Evolutionary conservation across 2,888 invertebrate species (phyloP).

Genomic region (Alloscopus bannaensis): DNA sequence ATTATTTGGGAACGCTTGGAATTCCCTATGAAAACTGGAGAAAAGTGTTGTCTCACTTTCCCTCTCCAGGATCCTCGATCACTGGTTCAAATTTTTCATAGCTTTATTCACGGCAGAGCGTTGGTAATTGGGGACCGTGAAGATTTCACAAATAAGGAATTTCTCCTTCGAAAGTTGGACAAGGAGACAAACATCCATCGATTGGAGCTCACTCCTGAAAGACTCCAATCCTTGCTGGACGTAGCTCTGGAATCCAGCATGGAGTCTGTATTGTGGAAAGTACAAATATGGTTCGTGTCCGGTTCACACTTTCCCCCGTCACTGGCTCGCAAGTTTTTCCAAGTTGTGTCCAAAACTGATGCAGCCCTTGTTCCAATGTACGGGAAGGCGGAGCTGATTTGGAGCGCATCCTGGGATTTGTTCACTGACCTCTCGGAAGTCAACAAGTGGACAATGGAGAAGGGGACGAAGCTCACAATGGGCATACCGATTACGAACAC

Average conservation of each 20-base stretch:
- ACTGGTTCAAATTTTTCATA: slow-evolving; percentile 42
- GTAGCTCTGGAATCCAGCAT: slow-evolving; percentile 15
- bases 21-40: slow-evolving; percentile 39
- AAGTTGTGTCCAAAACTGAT: neutral
- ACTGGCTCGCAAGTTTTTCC: slow-evolving; percentile 35
- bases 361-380: slow-evolving; percentile 26
- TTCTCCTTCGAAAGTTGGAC: slow-evolving; percentile 21
- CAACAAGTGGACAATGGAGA: slow-evolving; percentile 8
- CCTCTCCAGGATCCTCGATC: slow-evolving; percentile 52
- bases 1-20: slow-evolving; percentile 54
- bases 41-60: slow-evolving; percentile 50
- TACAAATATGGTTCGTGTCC: slow-evolving; percentile 32
- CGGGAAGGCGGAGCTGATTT: slow-evolving; percentile 29
- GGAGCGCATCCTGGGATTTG: slow-evolving; percentile 33
- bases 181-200: slow-evolving; percentile 7
- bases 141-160: slow-evolving; percentile 14
- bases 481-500: slow-evolving; percentile 24
- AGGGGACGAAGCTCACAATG: neutral
- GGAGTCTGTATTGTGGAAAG: neutral
- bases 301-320: neutral
- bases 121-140: slow-evolving; percentile 31
- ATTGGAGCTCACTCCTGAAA: slow-evolving; percentile 22
- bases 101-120: slow-evolving; percentile 36
- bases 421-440: slow-evolving; percentile 26
- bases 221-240: slow-evolving; percentile 22